Evolutionary conservation across 2,113 vertebrate species (phyloP).

Genomic region (Leuciscus idus): DNA sequence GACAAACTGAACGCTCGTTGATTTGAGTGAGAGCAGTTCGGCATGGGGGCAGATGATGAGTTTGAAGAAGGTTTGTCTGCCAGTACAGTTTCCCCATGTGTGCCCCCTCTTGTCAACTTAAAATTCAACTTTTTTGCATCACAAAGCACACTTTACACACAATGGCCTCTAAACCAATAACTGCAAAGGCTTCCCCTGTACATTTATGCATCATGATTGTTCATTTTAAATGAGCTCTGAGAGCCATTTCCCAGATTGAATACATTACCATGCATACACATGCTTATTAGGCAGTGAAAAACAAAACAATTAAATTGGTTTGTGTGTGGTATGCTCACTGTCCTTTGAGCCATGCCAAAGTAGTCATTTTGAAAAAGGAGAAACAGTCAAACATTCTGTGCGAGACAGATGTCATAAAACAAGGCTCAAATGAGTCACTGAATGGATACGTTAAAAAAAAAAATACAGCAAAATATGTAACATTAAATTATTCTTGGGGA

Average conservation of each 20-base stretch:
- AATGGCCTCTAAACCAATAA: conserved; percentile 68
- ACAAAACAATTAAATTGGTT: conserved; percentile 61
- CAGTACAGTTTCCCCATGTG: conserved; percentile 41
- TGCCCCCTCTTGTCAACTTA: conserved; percentile 57
- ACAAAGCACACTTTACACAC: conserved; percentile 72
- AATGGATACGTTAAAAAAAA: neutral
- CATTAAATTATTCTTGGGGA: neutral
- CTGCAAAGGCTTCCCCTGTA: conserved; percentile 72
- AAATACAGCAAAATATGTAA: neutral
- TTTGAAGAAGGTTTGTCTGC: conserved; percentile 66
- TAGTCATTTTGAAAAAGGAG: conserved; percentile 35
- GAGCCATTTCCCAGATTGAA: conserved; percentile 67
- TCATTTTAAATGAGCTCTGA: conserved; percentile 71
- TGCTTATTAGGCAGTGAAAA: conserved; percentile 57
- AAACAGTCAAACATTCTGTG: conserved; percentile 29
- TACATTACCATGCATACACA: conserved; percentile 67
- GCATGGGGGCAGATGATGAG: conserved; percentile 53
- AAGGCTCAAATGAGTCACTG: neutral
- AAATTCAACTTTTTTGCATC: conserved; percentile 72
- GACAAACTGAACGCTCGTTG: conserved; percentile 34
- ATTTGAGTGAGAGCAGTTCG: conserved; percentile 34
- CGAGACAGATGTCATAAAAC: conserved; percentile 1
- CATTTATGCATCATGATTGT: conserved; percentile 76
- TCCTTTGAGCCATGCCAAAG: conserved; percentile 3
- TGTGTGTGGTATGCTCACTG: conserved; percentile 54